Conservation (phyloP, 2,113 vertebrate species). For the Hydrochoerus hydrochaeris region DNA sequence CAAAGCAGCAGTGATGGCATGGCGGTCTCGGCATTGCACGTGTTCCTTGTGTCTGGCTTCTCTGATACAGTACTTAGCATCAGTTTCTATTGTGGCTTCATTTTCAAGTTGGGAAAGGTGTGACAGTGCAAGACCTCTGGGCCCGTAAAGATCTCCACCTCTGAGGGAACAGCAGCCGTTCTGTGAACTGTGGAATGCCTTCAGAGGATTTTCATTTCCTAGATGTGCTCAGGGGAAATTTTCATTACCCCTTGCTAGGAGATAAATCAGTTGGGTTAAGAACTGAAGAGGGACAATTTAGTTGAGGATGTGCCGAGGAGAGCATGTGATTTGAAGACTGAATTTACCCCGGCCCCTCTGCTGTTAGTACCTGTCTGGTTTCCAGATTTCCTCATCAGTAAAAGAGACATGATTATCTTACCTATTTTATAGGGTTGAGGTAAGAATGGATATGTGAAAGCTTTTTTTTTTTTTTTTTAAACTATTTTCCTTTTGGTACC, state of each 20-base stretch:
- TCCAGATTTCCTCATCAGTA: background rate
- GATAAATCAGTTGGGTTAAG: background rate
- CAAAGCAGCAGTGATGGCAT: background rate
- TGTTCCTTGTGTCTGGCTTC: background rate
- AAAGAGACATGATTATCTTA: background rate
- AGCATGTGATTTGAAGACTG: background rate
- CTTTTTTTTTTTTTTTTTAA: too few species aligned
- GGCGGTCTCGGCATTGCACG: too few species aligned
- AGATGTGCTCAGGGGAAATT: background rate
- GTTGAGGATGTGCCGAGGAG: background rate
- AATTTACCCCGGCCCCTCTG: background rate
- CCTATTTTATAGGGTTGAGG: background rate
- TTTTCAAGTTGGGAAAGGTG: slow-evolving; percentile 33
- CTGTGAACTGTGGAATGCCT: background rate
- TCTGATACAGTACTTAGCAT: background rate
- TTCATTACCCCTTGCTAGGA: background rate
- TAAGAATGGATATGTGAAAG: background rate
- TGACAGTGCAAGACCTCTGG: background rate
- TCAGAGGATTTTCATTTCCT: background rate
- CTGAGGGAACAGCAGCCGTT: background rate
- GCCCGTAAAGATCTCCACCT: background rate
- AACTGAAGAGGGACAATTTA: background rate
- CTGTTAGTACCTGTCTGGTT: background rate
- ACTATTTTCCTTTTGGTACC: too few species aligned
- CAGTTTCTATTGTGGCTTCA: background rate